Evolutionary conservation across 2,797 vertebrate genomes (phyloP), one percentile per base, ranked within the genome.

Genomic region (Phoebastria nigripes): DNA sequence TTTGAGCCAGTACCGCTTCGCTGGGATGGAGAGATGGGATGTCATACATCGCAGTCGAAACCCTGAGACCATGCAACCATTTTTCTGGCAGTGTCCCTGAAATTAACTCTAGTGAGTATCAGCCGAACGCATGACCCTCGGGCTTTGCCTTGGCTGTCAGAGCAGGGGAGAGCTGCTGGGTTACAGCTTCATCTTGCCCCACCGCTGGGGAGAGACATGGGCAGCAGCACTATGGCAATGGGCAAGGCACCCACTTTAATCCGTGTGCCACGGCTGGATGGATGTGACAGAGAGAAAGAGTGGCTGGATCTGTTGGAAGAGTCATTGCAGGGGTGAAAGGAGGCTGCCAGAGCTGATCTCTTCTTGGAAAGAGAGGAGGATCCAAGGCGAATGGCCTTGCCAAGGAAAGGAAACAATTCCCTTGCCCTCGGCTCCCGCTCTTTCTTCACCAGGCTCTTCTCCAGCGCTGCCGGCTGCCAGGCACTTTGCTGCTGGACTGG

Each of bases 241-340:
- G 47, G 39, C 62, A 61, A 11, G 31, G 46, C 56, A 52, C 11
- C 37, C 52, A 2, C 54, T 29, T 15, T 37, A 46, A 8, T 8
- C 51, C 1, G 0, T 13, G n/a, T 24, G 20, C 80, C 69, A 8
- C 0, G 0, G 58, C 73, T 72, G 46, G 29, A 7, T 18, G 81
- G 61, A 22, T 9, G 33, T 16, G 41, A 35, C 83, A 81, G 71
- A 13, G 21, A 83, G 54, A 41, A 72, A 16, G 25, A 77, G 74
- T 0, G 2, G 25, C 35, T 65, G 51, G 13, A 15, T 33, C 47
- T 25, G 5, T 7, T 33, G 12, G 20, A 58, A 52, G 12, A 35
- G 24, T 39, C 52, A 47, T 16, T 87, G 35, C 33, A 66, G 35
- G 25, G 18, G 6, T n/a, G 29, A 63, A 87, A 65, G 26, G 35